Evolutionary conservation across 2,888 invertebrate species (phyloP), one percentile per base, ranked within the genome.

Genomic region (Protula sp.): DNA sequence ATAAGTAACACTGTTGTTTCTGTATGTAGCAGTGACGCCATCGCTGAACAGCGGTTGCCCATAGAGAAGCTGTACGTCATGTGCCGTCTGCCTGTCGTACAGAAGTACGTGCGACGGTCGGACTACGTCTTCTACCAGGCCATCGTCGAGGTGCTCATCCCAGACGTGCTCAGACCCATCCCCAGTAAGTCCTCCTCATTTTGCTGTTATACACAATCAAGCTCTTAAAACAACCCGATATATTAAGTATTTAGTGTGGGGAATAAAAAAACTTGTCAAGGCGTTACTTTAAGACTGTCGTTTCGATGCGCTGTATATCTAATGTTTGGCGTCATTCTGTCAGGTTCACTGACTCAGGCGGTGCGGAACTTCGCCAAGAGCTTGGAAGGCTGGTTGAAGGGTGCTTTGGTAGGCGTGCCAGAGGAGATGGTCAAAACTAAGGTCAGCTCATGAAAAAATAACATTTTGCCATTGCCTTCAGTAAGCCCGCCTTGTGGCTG

Each of bases 91-190:
- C 85, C 85, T 58, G 87, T 88, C 70, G 88, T 92, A 57, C 89
- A 90, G 77, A 85, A 86, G 58, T 93, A 90, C 84, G 88, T 93
- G 71, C 85, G 87, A 56, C 85, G 85, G 75, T 91, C 93, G 55
- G 95, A 97, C 83, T 89, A 92, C 78, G 74, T 88, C 68, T 92
- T 99, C 82, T 94, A 97, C 84, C 98, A 99, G 84, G 91, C 91
- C 77, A 87, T 97, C 70, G 94, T 97, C 9, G 93, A 95, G 82
- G 90, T 97, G 72, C 86, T 99, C 70, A 90, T 99, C 82, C 97
- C 98, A 24, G 94, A 97, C 83, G 95, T 98, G 54, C 85, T 98
- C 64, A 87, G 92, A 71, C 93, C 94, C 47, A 94, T 95, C 75
- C 95, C 95, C 67, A 91, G 93, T 87, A 76, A 82, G 84, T 47